Conservation (phyloP, 2,888 invertebrate species). For the Pantelozetes paolii region DNA sequence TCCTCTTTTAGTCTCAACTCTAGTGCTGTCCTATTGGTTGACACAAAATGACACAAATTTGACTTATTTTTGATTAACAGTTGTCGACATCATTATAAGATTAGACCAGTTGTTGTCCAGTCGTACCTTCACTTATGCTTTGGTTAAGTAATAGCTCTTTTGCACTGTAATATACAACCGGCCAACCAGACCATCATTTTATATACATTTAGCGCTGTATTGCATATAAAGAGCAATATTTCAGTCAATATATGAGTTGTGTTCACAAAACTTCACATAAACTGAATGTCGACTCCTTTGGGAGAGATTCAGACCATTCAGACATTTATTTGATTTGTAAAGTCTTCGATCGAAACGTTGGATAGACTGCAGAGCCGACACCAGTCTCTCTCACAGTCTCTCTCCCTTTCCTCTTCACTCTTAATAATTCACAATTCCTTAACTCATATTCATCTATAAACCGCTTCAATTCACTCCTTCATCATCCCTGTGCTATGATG, state of each 20-base stretch:
- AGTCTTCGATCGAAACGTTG: constrained; percentile 18
- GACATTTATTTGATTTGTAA: constrained; percentile 29
- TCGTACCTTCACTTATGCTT: no score
- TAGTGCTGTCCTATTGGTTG: background rate
- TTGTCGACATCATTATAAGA: background rate
- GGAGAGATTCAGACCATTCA: background rate
- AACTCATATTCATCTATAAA: no score
- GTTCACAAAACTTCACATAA: background rate
- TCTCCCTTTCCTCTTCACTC: background rate
- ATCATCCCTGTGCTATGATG: background rate
- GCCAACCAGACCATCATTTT: no score
- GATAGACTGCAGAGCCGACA: background rate
- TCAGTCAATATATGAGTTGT: background rate
- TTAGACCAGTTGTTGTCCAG: background rate
- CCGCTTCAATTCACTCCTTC: no score
- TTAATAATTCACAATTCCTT: no score
- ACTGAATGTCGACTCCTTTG: background rate
- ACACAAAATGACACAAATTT: background rate
- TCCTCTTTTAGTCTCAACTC: background rate
- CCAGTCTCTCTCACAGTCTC: no score
- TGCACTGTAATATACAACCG: no score
- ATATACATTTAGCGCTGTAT: no score
- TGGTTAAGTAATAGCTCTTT: no score
- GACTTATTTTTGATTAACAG: constrained; percentile 5
- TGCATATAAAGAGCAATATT: no score